Evolutionary conservation across 2,888 invertebrate species (phyloP), one percentile per base, ranked within the genome.

Genomic region (Lampropteryx suffumata): DNA sequence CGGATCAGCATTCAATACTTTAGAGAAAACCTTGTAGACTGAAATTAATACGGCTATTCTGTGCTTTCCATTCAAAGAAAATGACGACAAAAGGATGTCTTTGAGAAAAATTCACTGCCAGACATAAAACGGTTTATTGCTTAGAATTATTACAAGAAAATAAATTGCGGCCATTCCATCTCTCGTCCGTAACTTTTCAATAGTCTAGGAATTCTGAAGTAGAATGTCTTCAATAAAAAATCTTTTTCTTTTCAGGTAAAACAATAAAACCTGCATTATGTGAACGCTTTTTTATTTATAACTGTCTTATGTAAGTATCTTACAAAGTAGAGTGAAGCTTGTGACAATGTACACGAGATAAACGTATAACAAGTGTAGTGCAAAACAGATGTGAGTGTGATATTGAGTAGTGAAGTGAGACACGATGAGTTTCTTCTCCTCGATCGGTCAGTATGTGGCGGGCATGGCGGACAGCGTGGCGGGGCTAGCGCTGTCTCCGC

Each of bases 401-500:
- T 64, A 57, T 52, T 47, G 32, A 12, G 28, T 32, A 53, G 59
- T 69, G 65, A 64, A 50, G 65, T 66, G 64, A 47, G 61, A 39
- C 46, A 61, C 69, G 52, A 96, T 96, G 96, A 96, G 96, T 92
- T 96, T 96, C 91, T 94, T 96, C 81, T 94, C 94, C 79, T 95
- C 96, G 30, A 86, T 96, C 68, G 95, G 96, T 71, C 96, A 96
- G 83, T 95, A 95, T 81, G 96, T 96, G 79, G 95, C 94, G 72
- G 96, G 95, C 71, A 93, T 96, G 77, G 95, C 94, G 71, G 96
- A 95, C 84, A 95, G 96, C 77, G 96, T 96, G 63, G 95, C 96
- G 37, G 95, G 94, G 69, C 86, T 96, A 65, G 94, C 94, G 57
- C 85, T 96, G 54, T 94, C 95, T 62, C 94, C 96, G 48, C 94